These are phyloP conservation scores for Trachymyrmex septentrionalis DNA, from an alignment of 1,140 invertebrate species.

Conservation along the genomic window DNA sequence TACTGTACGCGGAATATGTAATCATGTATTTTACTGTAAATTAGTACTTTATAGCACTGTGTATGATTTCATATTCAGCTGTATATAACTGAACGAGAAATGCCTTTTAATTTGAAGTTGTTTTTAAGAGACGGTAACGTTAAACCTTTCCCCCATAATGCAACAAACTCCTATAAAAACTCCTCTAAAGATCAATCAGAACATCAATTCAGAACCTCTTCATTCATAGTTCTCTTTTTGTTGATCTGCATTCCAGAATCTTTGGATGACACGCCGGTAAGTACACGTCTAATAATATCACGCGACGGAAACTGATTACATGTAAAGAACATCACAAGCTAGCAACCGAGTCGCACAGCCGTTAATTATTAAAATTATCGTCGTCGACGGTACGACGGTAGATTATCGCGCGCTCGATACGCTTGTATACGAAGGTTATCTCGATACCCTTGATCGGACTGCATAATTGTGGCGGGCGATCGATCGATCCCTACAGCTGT, in stretches of 20 bases:
- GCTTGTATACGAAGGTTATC: conserved; percentile 44
- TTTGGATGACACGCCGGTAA: neutral
- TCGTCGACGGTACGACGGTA: conserved; percentile 9
- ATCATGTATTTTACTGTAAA: conserved; percentile 15
- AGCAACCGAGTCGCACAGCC: neutral
- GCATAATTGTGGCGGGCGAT: conserved; percentile 63
- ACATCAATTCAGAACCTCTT: conserved; percentile 3
- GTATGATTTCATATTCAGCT: neutral
- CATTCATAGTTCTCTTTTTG: neutral
- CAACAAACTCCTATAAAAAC: neutral
- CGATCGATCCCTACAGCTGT: conserved; percentile 74
- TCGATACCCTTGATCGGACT: conserved; percentile 65
- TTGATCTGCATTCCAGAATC: neutral
- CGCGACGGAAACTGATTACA: neutral
- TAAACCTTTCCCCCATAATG: neutral
- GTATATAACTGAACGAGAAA: conserved; percentile 9
- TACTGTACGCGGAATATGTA: neutral
- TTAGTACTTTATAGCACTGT: neutral
- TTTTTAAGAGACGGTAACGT: neutral
- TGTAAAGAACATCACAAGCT: neutral
- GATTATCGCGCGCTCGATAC: conserved; percentile 63
- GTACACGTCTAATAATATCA: neutral
- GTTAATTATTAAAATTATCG: conserved; percentile 61
- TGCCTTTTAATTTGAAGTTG: conserved; percentile 12
- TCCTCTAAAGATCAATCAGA: too few relatives aligned